Evolutionary conservation across 30 jellyfish, hydroid and myxozoan genomes (phyloP).

Genomic region (Sanderia malayensis): DNA sequence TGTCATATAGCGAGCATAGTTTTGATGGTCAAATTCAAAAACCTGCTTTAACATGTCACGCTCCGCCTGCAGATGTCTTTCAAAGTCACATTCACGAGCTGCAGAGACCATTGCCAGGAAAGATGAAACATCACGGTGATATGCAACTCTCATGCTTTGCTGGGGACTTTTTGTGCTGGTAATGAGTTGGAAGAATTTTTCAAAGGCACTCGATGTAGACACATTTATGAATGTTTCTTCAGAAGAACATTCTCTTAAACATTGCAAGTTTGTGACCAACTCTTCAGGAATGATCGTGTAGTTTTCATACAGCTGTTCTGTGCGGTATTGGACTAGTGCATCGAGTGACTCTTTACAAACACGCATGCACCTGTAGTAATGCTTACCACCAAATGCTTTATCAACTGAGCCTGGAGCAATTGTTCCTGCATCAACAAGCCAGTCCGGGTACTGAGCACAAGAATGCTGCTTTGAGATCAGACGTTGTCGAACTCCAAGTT

Average conservation of each 20-base stretch:
- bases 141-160: constrained; percentile 7
- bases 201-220: neutral
- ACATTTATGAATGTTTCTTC: no score
- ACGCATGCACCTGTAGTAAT: constrained; percentile 21
- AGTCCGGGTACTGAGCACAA: no score
- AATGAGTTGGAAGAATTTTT: neutral
- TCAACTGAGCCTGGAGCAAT: no score
- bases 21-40: no score
- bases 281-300: constrained; percentile 1
- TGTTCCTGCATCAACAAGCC: no score
- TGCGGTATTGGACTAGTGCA: constrained; percentile 24
- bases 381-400: no score
- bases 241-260: neutral
- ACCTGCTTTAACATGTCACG: constrained; percentile 11
- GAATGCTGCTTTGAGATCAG: no score
- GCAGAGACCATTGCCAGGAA: constrained; percentile 20
- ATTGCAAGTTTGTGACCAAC: neutral
- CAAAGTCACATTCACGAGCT: constrained; percentile 14
- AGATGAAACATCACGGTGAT: no score
- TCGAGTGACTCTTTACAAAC: constrained; percentile 12
- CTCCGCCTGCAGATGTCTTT: constrained; percentile 15
- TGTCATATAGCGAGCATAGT: neutral
- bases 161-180: constrained; percentile 16
- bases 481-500: no score
- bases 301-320: constrained; percentile 1